Base-by-base conservation (phyloP, 2,888 invertebrate genomes). In the Sthenelais limicola region DNA sequence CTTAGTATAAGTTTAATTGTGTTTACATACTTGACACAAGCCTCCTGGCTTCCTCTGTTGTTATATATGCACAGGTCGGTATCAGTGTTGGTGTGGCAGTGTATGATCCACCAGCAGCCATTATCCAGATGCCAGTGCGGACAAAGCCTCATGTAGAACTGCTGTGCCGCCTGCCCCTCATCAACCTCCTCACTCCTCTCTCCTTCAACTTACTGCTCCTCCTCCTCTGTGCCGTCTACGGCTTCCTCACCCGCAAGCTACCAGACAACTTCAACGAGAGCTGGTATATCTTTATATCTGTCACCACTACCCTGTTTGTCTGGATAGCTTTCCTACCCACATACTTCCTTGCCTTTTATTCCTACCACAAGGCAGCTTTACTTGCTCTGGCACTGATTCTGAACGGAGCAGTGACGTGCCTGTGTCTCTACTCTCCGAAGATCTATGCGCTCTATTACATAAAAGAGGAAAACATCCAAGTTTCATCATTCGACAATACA, bases 251-350 rank as follows among this genome's bases (percentile, higher is more conserved):
- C 5, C 56, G 70, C 35, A 52, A 54, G n/a, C 56, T 70, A 3
- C 70, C 70, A 5, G 70, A 70, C 26, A 70, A 70, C 38, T 70
- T 70, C 32, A 70, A 70, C 24, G 70, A 70, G 33, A 56, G 54
- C 21, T 54, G 56, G 70, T 70, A 38, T 33, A 56, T 70, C 47
- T 70, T 70, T n/a, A 32, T 70, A 12, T 70, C 70, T 33, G 70
- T 70, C 12, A 49, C 54, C n/a, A 54, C 70, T 9, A 54, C 70
- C 1, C 26, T 70, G 38, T 70, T 70, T 70, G 49, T 70, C 18
- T 70, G 70, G 70, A 70, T 70, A 1, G 70, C 48, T 7, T 70
- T 70, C 56, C 26, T 54, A 18, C 70, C 70, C 3, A 54, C 70
- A 32, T 70, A 70, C 26, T 70, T 70, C 26, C 32, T 49, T 1